Base-by-base conservation (phyloP, 2,888 invertebrate genomes). In the Colletes collaris region DNA sequence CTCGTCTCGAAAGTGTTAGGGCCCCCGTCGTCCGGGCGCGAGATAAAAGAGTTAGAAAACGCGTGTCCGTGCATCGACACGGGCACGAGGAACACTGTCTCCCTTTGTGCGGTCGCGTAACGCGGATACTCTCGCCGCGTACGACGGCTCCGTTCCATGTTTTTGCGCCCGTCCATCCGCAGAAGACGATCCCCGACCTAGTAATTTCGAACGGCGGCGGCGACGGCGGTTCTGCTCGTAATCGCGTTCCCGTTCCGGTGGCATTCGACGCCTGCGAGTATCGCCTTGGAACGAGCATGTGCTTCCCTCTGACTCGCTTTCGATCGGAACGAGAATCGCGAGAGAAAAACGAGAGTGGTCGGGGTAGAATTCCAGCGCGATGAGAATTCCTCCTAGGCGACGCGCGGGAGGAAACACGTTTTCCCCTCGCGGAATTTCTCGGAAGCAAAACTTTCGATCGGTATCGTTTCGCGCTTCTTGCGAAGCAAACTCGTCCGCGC, bases 61-160 rank as follows among this genome's bases (percentile, higher is more conserved):
- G 19, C 56, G 50, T 19, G 56, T 13, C 56, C 50, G 67, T 46
- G 40, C 58, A 55, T 64, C 40, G 53, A 44, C 13, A 46, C 60
- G 56, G 10, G 8, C 44, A 46, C 44, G 44, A 60, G 74, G 79
- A 90, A 90, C 89, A 89, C 88, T 84, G 87, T 49, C 73, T 67
- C 74, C 76, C 84, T 83, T 88, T 82, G 84, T 87, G 74, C 67
- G 76, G 52, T 75, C 78, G 85, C 84, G 87, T 88, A 88, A 87
- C 88, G 85, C 88, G 88, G 86, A 86, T 46, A 46, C 83, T 88
- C 84, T 46, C 69, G 52, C 63, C 60, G 56, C 75, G 65, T 53
- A 65, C 65, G 64, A 65, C 44, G 10, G 8, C 59, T 58, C 64
- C 27, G 27, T 60, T 74, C 55, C 27, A 62, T 19, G n/a, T 44